phyloP scores from a whole-genome alignment of 2,113 vertebrate genomes.

The Rhabdomys dilectus region DNA sequence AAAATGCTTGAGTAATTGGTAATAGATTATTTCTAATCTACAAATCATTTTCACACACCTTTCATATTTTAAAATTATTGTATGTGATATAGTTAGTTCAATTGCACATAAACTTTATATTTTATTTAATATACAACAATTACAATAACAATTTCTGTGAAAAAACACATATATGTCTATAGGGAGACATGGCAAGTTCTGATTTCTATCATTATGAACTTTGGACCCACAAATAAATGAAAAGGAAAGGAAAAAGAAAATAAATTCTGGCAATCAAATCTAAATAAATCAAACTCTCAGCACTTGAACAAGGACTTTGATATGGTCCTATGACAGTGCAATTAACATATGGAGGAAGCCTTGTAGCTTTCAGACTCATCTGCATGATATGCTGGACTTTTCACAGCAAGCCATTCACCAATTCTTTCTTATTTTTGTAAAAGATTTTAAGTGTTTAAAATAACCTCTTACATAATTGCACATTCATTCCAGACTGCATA shows the following conservation, averaged over 20 bases:
- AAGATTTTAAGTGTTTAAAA: background rate
- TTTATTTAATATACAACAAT: background rate
- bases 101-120: background rate
- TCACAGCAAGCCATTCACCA: background rate
- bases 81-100: background rate
- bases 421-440: background rate
- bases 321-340: background rate
- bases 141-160: slow-evolving; percentile 1
- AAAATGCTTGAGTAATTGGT: background rate
- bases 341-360: background rate
- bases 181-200: background rate
- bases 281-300: background rate
- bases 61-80: background rate
- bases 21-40: background rate
- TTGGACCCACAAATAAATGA: background rate
- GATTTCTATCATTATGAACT: background rate
- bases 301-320: background rate
- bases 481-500: background rate
- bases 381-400: background rate
- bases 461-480: background rate
- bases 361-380: background rate
- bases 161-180: background rate
- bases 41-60: background rate
- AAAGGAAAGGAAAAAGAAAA: slow-evolving; percentile 18
- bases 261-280: background rate